Evolutionary conservation across 1,140 invertebrate species (phyloP), one percentile per base, ranked within the genome.

Genomic region (Sipha flava): DNA sequence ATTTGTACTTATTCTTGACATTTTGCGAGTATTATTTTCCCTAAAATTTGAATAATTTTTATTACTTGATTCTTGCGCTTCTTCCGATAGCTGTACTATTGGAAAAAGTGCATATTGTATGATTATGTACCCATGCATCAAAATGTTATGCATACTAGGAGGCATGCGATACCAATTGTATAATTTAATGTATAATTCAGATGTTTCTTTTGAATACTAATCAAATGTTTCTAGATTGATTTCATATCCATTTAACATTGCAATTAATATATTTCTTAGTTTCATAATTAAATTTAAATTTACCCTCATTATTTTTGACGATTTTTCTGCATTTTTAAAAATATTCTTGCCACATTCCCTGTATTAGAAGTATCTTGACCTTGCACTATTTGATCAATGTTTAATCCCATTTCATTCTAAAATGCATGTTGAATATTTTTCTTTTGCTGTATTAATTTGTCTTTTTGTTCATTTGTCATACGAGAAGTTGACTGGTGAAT

Each of bases 261-360:
- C 82, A 80, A 83, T 82, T 45, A 83, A 81, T 80, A 85, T 83
- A 70, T 82, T 80, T 80, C 82, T 75, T 81, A 85, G 84, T 82
- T 83, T 81, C 66, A 80, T 82, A 47, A 86, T 84, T 16, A n/a
- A n/a, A n/a, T n/a, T n/a, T n/a, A n/a, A n/a, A n/a, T n/a, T n/a
- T n/a, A n/a, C n/a, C n/a, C n/a, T n/a, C n/a, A n/a, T n/a, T n/a
- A n/a, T n/a, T n/a, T n/a, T n/a, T n/a, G n/a, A n/a, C n/a, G n/a
- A n/a, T n/a, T n/a, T n/a, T n/a, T n/a, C n/a, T n/a, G n/a, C n/a
- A n/a, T n/a, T n/a, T n/a, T n/a, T n/a, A n/a, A n/a, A n/a, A n/a
- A n/a, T n/a, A n/a, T n/a, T n/a, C n/a, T n/a, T n/a, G n/a, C n/a
- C n/a, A n/a, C n/a, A n/a, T n/a, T n/a, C n/a, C n/a, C n/a, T n/a